A percentile compares a stretch with the other conserved stretches of the same genome.
These are phyloP conservation scores for Dendrocopos noguchii DNA, from an alignment of 2,113 vertebrate genomes.

Conservation along the genomic window DNA sequence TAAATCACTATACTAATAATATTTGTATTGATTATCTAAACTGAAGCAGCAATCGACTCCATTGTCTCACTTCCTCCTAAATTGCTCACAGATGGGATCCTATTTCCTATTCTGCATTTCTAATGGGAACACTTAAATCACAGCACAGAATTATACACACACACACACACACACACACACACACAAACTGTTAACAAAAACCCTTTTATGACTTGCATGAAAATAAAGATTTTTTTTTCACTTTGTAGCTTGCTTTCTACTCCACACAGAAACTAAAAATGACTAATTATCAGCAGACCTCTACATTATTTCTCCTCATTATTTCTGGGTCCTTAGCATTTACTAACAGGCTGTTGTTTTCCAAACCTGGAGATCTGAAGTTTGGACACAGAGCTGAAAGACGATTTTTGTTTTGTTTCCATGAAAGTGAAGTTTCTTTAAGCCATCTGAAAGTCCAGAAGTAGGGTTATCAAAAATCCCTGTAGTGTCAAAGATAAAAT, in stretches of 20 bases:
- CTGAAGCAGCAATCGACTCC: constrained; percentile 72
- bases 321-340: background rate
- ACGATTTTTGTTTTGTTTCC: background rate
- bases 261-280: constrained; percentile 30
- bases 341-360: background rate
- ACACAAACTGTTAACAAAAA: constrained; percentile 60
- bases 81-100: constrained; percentile 81
- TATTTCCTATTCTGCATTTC: constrained; percentile 74
- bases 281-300: constrained; percentile 18
- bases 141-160: constrained; percentile 22
- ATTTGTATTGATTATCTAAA: constrained; percentile 84
- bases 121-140: constrained; percentile 73
- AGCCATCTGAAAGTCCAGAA: background rate
- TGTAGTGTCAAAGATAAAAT: background rate
- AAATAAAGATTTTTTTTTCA: constrained; percentile 59
- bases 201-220: constrained; percentile 7
- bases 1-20: constrained; percentile 81
- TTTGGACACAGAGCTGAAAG: background rate
- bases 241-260: constrained; percentile 4
- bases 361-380: background rate
- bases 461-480: background rate
- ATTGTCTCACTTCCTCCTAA: constrained; percentile 81
- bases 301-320: background rate
- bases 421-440: background rate
- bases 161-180: background rate